A percentile compares a stretch with the other conserved stretches of the same genome.
Conservation (phyloP, 2,797 vertebrate genomes). For the Trachurus trachurus region DNA sequence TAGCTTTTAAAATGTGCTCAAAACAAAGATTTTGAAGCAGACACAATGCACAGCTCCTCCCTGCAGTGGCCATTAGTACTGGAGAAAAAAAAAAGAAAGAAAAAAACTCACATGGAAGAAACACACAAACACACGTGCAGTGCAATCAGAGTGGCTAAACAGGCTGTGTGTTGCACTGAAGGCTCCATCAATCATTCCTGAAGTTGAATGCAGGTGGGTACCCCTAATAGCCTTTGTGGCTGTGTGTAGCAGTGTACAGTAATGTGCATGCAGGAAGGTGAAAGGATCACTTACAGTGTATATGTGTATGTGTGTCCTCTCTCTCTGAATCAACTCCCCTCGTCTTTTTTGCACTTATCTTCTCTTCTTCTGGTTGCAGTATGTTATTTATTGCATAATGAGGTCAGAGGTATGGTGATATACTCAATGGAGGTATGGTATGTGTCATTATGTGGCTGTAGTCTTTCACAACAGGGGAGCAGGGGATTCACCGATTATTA, state of each 20-base stretch:
- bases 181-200: slow-evolving; percentile 72
- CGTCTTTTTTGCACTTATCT: too few species aligned
- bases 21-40: background rate
- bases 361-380: too few species aligned
- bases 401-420: too few species aligned
- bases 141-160: slow-evolving; percentile 71
- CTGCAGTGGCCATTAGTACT: slow-evolving; percentile 7
- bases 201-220: slow-evolving; percentile 60
- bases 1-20: background rate
- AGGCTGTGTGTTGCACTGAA: slow-evolving; percentile 65
- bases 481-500: too few species aligned
- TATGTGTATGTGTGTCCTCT: background rate
- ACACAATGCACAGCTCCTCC: slow-evolving; percentile 4
- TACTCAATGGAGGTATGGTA: too few species aligned
- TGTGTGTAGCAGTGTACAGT: slow-evolving; percentile 27
- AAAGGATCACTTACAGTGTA: slow-evolving; percentile 38
- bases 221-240: slow-evolving; percentile 56
- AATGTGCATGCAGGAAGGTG: slow-evolving; percentile 14
- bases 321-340: slow-evolving; percentile 19
- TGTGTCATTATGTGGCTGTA: too few species aligned
- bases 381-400: too few species aligned
- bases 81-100: background rate
- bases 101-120: slow-evolving; percentile 11
- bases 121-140: slow-evolving; percentile 31
- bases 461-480: too few species aligned